Evolutionary conservation across 2,797 vertebrate genomes (phyloP), one percentile per base, ranked within the genome.

Genomic region (Anguilla obscura): DNA sequence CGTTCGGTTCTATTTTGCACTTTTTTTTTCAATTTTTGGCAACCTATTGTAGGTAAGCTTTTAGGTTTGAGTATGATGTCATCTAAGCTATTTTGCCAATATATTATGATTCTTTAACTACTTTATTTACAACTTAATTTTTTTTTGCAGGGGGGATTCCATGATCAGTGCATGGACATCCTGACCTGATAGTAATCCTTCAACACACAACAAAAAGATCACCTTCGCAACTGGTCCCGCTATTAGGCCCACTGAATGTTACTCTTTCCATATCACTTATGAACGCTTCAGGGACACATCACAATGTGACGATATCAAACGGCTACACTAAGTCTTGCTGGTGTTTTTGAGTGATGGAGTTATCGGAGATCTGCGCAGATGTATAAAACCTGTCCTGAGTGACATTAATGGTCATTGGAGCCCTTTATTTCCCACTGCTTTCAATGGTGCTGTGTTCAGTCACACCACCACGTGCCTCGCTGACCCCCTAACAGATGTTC

Each of bases 401-500:
- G 89, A 85, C 93, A 89, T 93, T 92, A 92, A 91, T 90, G 92
- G 90, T 88, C 87, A 87, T 90, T 87, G 84, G 88, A 91, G 91
- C 50, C 66, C 45, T 83, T 85, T 82, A 91, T 93, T 92, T 91
- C 89, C 87, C 90, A 89, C 50, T 87, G 85, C 87, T 91, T 90
- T 93, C 88, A 58, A 76, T 92, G 85, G 88, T 88, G 91, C 91
- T 91, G 58, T 86, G 45, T 89, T 88, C 87, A 33, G 88, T 88
- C 88, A 90, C 89, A 90, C 90, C 89, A 93, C 91, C 91, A 92
- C 90, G 83, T 89, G 91, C 91, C 91, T 92, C 89, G 52, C 90
- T 90, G 90, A 86, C 94, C 90, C 90, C 90, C 91, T 63, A 89
- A 84, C 93, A 95, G 93, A 95, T 92, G 94, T 94, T 96, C 90